These are phyloP conservation scores for Bos taurus DNA, from an alignment of 2,113 vertebrate genomes.

Conservation along the genomic window ARS-UCD2.0 NC_037337.1:96278001-96278500, in stretches of 20 bases:
- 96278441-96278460: too few species aligned
- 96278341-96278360: too few species aligned
- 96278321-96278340: too few species aligned
- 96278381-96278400: too few species aligned
- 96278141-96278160: not conserved
- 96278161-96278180: not conserved
- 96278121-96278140: not conserved
- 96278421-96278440: too few species aligned
- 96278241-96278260: conserved; percentile 21
- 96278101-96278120: not conserved
- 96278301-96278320: not conserved
- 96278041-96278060: not conserved
- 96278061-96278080: not conserved
- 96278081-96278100: not conserved
- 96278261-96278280: not conserved
- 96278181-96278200: not conserved
- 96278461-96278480: too few species aligned
- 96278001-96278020: not conserved
- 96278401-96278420: too few species aligned
- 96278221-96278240: conserved; percentile 19
- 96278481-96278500: too few species aligned
- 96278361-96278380: accelerated
- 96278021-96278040: not conserved
- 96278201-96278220: not conserved
- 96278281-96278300: not conserved